phyloP scores from a whole-genome alignment of 92 coral and sea anemone species.

The Parazoanthus swiftii region DNA sequence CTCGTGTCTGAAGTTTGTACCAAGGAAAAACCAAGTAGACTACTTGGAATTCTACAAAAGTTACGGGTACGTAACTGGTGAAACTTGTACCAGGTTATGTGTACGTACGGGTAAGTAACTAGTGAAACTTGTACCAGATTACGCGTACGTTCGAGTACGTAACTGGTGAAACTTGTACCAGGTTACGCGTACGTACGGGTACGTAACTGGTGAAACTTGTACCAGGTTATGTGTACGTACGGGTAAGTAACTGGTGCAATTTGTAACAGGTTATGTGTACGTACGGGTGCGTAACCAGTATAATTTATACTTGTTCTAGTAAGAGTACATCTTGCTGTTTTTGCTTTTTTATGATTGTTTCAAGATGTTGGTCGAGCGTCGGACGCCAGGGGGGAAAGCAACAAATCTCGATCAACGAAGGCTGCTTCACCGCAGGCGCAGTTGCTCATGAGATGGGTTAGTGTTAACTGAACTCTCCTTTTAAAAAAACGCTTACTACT shows the following conservation, averaged over 20 bases:
- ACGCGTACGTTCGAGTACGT: too few species aligned
- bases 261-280: constrained; percentile 43
- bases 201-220: too few species aligned
- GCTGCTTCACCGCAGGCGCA: not conserved
- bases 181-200: too few species aligned
- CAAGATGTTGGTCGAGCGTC: not conserved
- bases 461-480: not conserved
- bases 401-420: not conserved
- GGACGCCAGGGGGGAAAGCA: constrained; percentile 14
- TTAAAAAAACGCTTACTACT: too few species aligned
- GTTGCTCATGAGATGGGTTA: constrained; percentile 9
- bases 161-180: too few species aligned
- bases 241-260: constrained; percentile 11
- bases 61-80: constrained; percentile 52
- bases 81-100: not conserved
- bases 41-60: constrained; percentile 75
- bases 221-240: too few species aligned
- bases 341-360: not conserved
- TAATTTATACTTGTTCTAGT: too few species aligned
- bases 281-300: constrained; percentile 49
- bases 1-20: constrained; percentile 74
- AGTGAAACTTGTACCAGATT: too few species aligned
- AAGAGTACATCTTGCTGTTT: not conserved
- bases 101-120: not conserved
- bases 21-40: constrained; percentile 65